Conservation (phyloP, 2,113 vertebrate species). For the Axis porcinus region DNA sequence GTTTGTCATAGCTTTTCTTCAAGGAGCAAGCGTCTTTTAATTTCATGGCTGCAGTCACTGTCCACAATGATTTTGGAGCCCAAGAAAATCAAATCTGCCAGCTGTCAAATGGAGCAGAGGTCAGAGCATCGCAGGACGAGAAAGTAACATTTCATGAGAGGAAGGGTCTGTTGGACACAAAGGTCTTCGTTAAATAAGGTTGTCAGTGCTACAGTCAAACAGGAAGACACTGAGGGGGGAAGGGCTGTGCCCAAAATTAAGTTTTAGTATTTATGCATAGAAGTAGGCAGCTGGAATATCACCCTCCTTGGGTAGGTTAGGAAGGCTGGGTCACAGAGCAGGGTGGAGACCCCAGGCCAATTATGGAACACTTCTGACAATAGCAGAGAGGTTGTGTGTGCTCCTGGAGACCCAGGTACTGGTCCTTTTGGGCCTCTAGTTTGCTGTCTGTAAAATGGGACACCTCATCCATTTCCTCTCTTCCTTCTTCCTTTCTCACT, state of each 20-base stretch:
- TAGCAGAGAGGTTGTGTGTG: not conserved
- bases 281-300: not conserved
- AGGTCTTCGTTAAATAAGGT: not conserved
- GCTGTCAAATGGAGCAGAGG: not conserved
- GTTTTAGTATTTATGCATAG: not conserved
- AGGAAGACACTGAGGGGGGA: no score
- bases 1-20: not conserved
- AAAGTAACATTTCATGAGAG: not conserved
- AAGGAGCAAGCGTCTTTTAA: not conserved
- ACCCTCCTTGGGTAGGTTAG: not conserved
- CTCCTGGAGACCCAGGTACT: not conserved
- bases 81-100: not conserved
- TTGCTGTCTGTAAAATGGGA: not conserved
- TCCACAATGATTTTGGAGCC: not conserved
- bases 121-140: not conserved
- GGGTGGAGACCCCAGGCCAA: not conserved
- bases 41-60: not conserved
- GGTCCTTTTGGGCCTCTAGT: not conserved
- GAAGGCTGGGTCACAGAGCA: not conserved
- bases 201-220: rapidly evolving
- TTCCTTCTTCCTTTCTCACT: not conserved
- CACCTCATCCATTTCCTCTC: not conserved
- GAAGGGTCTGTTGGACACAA: not conserved
- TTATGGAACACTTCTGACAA: not conserved
- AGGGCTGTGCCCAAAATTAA: not conserved